Conservation (phyloP, 2,888 invertebrate genomes). For the Thyatira batis region DNA sequence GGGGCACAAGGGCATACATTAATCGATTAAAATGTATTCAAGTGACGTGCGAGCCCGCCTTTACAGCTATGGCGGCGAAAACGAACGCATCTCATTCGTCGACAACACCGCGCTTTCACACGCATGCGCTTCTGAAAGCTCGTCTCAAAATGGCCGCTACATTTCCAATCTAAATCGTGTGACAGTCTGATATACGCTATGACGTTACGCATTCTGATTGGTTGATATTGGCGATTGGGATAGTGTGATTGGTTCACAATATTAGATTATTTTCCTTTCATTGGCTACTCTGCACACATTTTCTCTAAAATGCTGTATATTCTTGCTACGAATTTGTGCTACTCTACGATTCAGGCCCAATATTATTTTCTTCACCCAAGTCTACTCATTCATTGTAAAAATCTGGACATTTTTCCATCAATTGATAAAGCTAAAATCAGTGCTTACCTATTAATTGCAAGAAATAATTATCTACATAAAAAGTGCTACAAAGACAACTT, state of each 20-base stretch:
- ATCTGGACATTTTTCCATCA: no score
- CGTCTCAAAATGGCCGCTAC: slow-evolving; percentile 51
- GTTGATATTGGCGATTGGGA: slow-evolving; percentile 10
- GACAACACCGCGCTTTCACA: slow-evolving; percentile 48
- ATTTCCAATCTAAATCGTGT: slow-evolving; percentile 9
- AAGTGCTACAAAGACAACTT: no score
- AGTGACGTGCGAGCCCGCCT: slow-evolving; percentile 56
- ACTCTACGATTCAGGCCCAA: no score
- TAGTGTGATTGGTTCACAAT: slow-evolving; percentile 1
- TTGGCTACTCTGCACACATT: not conserved
- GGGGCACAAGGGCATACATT: slow-evolving; percentile 18
- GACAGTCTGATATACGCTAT: slow-evolving; percentile 19
- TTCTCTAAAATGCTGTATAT: no score
- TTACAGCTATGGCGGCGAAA: slow-evolving; percentile 58
- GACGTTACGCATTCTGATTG: slow-evolving; percentile 14
- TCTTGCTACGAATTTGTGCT: no score
- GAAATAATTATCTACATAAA: no score
- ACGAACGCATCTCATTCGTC: slow-evolving; percentile 56
- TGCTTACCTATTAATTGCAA: no score
- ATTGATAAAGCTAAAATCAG: no score
- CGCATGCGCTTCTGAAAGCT: slow-evolving; percentile 57
- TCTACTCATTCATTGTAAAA: no score
- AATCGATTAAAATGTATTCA: slow-evolving; percentile 37
- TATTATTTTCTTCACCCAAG: no score
- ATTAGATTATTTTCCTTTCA: not conserved